phyloP scores from a whole-genome alignment of 2,113 vertebrate species.

The Calypte anna region DNA sequence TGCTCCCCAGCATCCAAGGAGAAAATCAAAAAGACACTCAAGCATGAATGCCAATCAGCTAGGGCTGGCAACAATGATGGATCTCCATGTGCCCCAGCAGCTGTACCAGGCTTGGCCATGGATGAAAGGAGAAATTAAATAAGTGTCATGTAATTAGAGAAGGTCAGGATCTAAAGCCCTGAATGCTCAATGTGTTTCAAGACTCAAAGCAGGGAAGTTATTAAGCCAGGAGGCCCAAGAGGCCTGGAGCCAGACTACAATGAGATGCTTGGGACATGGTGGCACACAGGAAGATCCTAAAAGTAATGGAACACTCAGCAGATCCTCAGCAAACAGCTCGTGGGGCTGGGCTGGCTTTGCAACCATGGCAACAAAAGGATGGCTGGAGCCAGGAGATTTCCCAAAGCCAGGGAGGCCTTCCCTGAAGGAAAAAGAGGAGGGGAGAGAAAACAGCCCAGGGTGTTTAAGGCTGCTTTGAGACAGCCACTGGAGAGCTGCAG shows the following conservation, averaged over 20 bases:
- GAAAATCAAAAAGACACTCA: conserved; percentile 83
- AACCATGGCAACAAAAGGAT: background rate
- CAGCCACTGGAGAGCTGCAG: background rate
- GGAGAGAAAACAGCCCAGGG: background rate
- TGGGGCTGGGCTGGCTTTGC: background rate
- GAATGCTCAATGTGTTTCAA: conserved; percentile 8
- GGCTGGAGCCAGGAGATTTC: background rate
- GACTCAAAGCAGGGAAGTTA: background rate
- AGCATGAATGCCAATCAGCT: conserved; percentile 83
- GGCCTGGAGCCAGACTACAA: background rate
- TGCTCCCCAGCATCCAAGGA: conserved; percentile 80
- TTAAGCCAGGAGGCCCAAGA: background rate
- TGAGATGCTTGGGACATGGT: background rate
- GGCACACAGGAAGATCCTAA: background rate
- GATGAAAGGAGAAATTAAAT: conserved; percentile 73
- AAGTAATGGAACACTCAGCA: accelerated
- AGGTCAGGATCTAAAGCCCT: conserved; percentile 54
- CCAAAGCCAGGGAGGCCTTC: background rate
- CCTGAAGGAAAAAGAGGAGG: background rate
- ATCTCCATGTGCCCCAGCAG: conserved; percentile 64
- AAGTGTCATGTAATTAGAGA: conserved; percentile 73
- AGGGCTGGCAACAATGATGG: conserved; percentile 54
- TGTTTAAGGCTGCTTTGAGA: accelerated
- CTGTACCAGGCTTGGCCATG: conserved; percentile 37
- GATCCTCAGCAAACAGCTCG: background rate